Evolutionary conservation across 2,888 invertebrate genomes (phyloP), one percentile per base, ranked within the genome.

Genomic region (Platycheirus albimanus): DNA sequence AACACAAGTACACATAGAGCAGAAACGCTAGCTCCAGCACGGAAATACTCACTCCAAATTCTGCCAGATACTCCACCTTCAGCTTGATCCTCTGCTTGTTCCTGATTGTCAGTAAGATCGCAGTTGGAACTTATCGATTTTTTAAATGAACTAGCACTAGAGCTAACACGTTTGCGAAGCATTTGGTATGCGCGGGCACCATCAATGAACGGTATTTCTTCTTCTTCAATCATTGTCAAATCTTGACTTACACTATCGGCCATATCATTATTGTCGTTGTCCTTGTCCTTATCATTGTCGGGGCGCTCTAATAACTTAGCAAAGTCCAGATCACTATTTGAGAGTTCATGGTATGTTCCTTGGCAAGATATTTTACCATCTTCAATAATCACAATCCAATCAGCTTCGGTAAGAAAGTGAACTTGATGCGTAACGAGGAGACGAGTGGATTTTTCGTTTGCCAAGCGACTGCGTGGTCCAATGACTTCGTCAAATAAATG

Each of bases 361-460:
- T 91, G 91, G 0, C 88, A 86, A 5, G 88, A 86, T 19, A 91
- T 89, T 5, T 86, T 83, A 0, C 91, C 95, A 86, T 94, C 93
- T 85, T 94, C 93, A 38, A 95, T 89, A 63, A 94, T 91, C 13
- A 94, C 91, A 81, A 95, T 93, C 85, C 92, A 91, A 89, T 94
- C 93, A 1, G 93, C 94, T 78, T 92, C 90, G 66, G 92, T 92
- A 0, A 95, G 90, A 86, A 94, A 95, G 87, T 96, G 96, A 8
- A 96, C 90, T 88, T 96, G 96, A 91, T 96, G 96, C 0, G 96
- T 96, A 17, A 95, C 94, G 1, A 96, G 91, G 54, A 96, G 92
- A 19, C 94, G 92, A 0, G 95, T 94, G 0, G 89, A 88, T 49
- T 88, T 89, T 88, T 95, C 94, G 15, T 92, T 91, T 38, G 92